Evolutionary conservation across 2,888 invertebrate species (phyloP), one percentile per base, ranked within the genome.

Genomic region (Heteromyza rotundicornis): DNA sequence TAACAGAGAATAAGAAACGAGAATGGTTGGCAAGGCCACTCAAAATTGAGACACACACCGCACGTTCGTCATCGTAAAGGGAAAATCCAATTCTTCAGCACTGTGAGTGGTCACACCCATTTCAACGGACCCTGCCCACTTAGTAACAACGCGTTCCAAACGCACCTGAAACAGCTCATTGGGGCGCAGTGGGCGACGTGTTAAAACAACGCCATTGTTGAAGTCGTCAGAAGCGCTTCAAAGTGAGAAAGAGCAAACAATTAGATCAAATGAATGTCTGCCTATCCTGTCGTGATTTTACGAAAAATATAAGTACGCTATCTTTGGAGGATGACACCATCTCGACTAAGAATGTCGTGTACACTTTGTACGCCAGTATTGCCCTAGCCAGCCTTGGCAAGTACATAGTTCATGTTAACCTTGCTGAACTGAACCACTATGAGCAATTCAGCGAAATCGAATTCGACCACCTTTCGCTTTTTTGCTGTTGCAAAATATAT

Each of bases 71-170:
- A 96, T 95, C 53, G 95, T 96, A 75, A 94, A 95, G 23, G 96
- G 96, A 85, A 93, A 94, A 71, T 94, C 91, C 66, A 95, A 84
- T 78, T 94, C 92, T 57, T 90, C 89, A 1, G 96, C 94, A 68
- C 91, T 90, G 83, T 95, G 94, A 62, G 94, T 94, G 57, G 96
- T 97, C 63, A 95, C 93, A 68, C 94, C 95, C 82, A 94, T 92
- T 86, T 96, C 96, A 69, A 97, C 92, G 47, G 95, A 95, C 36
- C 96, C 96, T 32, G 95, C 95, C 96, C 96, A 96, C 83, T 96
- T 94, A 22, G 92, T 92, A 22, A 96, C 93, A 74, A 96, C 92
- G 75, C 92, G 89, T 79, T 96, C 96, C 60, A 97, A 85, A 57
- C 92, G 87, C 59, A 97, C 94, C 86, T 96, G 96, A 84, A 97